Percentiles rank a stretch among this genome's conserved stretches.
Evolutionary conservation across 2,888 invertebrate species (phyloP).

Genomic region (Clepsis dumicolana): DNA sequence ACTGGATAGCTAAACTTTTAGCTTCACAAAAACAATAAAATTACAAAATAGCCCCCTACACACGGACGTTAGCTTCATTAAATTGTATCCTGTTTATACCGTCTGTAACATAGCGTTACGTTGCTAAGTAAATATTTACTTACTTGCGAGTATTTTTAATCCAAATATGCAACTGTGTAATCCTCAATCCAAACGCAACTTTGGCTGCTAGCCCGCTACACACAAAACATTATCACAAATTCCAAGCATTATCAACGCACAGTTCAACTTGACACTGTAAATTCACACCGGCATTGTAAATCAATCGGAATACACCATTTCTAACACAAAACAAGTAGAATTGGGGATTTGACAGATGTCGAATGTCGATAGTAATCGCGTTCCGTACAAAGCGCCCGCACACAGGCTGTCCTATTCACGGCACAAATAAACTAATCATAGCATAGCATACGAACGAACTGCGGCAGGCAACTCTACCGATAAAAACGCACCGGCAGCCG

Average conservation of each 20-base stretch:
- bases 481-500: conserved; percentile 40
- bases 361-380: conserved; percentile 60
- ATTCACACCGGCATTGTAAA: conserved; percentile 57
- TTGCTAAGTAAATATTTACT: conserved; percentile 78
- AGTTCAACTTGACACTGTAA: conserved; percentile 36
- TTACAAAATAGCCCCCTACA: conserved; percentile 9
- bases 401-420: conserved; percentile 62
- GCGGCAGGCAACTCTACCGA: conserved; percentile 34
- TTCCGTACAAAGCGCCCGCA: conserved; percentile 69
- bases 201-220: conserved; percentile 55
- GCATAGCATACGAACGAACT: conserved; percentile 44
- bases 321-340: conserved; percentile 56
- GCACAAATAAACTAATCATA: conserved; percentile 69
- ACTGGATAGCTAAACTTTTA: conserved; percentile 18
- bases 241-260: conserved; percentile 68
- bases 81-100: conserved; percentile 33
- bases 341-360: conserved; percentile 76
- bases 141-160: conserved; percentile 77
- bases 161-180: conserved; percentile 67
- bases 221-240: conserved; percentile 75
- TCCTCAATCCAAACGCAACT: conserved; percentile 64
- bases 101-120: conserved; percentile 46
- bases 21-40: conserved; percentile 26
- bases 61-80: conserved; percentile 21
- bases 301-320: conserved; percentile 55